Base-by-base conservation (phyloP, 2,888 invertebrate genomes). In the Drosophila trichaetosa region DNA sequence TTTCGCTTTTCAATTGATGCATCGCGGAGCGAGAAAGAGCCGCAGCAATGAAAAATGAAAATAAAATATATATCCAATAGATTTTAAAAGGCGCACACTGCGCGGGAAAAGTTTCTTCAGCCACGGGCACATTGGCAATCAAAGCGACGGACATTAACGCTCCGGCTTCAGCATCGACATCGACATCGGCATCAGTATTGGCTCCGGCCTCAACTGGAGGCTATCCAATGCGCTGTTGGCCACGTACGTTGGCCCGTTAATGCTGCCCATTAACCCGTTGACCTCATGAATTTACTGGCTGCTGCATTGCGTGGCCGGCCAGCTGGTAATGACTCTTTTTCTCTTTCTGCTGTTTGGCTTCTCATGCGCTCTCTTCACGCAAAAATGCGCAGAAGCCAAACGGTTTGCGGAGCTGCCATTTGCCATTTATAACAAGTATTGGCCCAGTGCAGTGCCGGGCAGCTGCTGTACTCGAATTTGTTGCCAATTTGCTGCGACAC, bases 381-480 rank as follows among this genome's bases (percentile, higher is more conserved):
- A 87, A 87, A 90, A 91, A 91, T 90, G 89, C 78, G 89, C 89
- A 89, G 89, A 80, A 89, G 89, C 89, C 78, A 83, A 89, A 82
- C 77, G 79, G 63, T 84, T 72, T 71, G 57, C 65, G 31, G 62
- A 59, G 31, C 66, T 54, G 67, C 80, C 73, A 82, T 71, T 87
- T 79, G 86, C 86, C 83, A 86, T 86, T 89, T 86, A 80, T 86
- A 72, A 83, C 69, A 62, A 49, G 81, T 79, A 84, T 82, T 89
- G 87, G 69, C 72, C 67, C 38, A 70, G 76, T 68, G 69, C 63
- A 52, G 52, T 65, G 71, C 52, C 73, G 40, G 40, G 18, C 38
- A 54, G 56, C 60, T 64, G 79, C 61, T 61, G 33, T 54, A 79
- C 57, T 57, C 82, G 74, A 82, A 82, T 89, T 89, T 90, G 87